phyloP scores from a whole-genome alignment of 2,113 vertebrate genomes.

The Indicator maculatus region DNA sequence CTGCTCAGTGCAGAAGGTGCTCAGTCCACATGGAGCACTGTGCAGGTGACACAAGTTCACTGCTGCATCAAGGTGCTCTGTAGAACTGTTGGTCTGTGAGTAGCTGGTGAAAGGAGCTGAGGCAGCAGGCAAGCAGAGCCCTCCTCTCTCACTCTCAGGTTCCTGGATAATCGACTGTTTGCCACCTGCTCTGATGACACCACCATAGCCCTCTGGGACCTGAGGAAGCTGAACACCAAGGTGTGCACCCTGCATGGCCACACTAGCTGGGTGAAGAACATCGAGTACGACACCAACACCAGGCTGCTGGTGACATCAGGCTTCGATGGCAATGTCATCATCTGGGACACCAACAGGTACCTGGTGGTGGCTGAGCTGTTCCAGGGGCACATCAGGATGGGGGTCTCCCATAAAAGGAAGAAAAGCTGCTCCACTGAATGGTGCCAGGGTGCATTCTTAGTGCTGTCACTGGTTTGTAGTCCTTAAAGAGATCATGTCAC shows the following conservation, averaged over 20 bases:
- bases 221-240: constrained; percentile 93
- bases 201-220: constrained; percentile 96
- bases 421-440: neutral
- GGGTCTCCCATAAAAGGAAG: neutral
- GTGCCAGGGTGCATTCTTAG: neutral
- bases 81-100: neutral
- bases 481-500: neutral
- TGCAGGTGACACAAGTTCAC: neutral
- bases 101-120: neutral
- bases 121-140: neutral
- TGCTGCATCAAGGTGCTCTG: neutral
- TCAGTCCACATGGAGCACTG: fast-evolving
- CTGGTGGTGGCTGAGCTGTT: neutral
- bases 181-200: constrained; percentile 98
- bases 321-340: constrained; percentile 98
- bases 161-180: constrained; percentile 96
- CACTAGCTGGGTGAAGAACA: constrained; percentile 99
- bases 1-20: neutral
- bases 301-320: constrained; percentile 96
- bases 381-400: neutral
- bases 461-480: neutral
- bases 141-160: constrained; percentile 74
- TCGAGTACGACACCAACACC: constrained; percentile 97
- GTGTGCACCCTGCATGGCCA: constrained; percentile 97
- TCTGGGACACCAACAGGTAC: constrained; percentile 98